A percentile compares a stretch with the other conserved stretches of the same genome.
Conservation (phyloP, 2,888 invertebrate genomes). For the Chymomyza fuscimana region DNA sequence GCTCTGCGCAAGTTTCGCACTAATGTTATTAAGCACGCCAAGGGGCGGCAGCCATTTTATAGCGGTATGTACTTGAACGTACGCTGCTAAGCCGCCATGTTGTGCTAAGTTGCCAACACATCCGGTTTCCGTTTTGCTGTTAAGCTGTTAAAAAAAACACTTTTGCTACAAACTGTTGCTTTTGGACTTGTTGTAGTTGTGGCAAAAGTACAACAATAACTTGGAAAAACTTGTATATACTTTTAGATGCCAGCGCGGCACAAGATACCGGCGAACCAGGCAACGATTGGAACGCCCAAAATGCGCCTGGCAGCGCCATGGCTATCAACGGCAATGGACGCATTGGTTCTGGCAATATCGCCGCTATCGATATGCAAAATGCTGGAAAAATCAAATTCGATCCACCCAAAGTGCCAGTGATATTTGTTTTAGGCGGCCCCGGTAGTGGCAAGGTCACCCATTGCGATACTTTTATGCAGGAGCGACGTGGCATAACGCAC, state of each 20-base stretch:
- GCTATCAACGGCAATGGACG: slow-evolving; percentile 52
- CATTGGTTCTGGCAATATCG: slow-evolving; percentile 82
- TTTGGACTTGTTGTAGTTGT: background rate
- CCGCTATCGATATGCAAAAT: slow-evolving; percentile 88
- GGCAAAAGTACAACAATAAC: background rate
- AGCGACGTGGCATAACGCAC: slow-evolving; percentile 90
- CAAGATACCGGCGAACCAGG: slow-evolving; percentile 85
- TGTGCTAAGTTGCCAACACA: slow-evolving; percentile 54
- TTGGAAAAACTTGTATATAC: background rate
- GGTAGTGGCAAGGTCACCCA: slow-evolving; percentile 99
- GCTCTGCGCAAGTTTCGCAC: slow-evolving; percentile 8
- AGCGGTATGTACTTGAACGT: no score
- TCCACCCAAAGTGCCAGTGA: slow-evolving; percentile 91
- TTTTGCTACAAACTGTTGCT: slow-evolving; percentile 16
- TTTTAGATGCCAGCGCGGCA: slow-evolving; percentile 84
- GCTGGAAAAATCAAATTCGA: slow-evolving; percentile 90
- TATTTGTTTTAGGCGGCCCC: slow-evolving; percentile 95
- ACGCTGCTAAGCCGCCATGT: slow-evolving; percentile 9
- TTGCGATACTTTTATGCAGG: slow-evolving; percentile 94
- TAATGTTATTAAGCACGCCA: slow-evolving; percentile 48
- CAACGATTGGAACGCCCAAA: slow-evolving; percentile 77
- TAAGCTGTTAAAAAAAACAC: background rate
- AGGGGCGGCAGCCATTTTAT: background rate
- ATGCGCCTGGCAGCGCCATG: slow-evolving; percentile 61
- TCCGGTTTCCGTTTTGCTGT: slow-evolving; percentile 58